Conservation (phyloP, 2,797 vertebrate species). For the Smutsia gigantea region DNA sequence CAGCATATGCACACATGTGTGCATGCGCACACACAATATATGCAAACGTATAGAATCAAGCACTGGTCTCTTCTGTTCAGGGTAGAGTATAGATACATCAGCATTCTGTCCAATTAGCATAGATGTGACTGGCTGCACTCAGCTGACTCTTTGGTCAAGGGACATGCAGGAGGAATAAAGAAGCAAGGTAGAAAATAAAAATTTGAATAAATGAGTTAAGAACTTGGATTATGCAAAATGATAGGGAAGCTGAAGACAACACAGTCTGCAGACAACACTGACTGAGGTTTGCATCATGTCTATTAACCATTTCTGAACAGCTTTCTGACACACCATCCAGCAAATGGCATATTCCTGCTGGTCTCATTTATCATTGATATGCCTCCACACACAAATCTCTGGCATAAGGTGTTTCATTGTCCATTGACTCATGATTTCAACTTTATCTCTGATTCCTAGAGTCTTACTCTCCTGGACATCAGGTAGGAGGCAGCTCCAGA, state of each 20-base stretch:
- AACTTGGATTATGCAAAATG: conserved; percentile 13
- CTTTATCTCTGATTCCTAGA: background rate
- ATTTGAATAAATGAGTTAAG: background rate
- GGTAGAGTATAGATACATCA: background rate
- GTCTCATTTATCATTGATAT: background rate
- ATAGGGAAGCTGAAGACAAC: background rate
- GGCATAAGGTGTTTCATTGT: background rate
- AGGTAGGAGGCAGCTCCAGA: background rate
- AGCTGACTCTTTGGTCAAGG: background rate
- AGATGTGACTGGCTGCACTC: background rate
- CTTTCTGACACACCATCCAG: background rate
- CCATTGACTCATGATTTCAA: conserved; percentile 12
- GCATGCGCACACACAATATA: background rate
- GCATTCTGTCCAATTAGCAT: background rate
- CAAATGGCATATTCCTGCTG: background rate
- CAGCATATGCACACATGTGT: background rate
- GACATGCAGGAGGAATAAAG: background rate
- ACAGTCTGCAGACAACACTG: background rate
- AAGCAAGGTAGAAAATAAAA: conserved; percentile 18
- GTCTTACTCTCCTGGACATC: background rate
- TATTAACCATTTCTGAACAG: background rate
- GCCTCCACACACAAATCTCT: background rate
- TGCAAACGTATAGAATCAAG: background rate
- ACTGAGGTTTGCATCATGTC: background rate
- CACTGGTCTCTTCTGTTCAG: background rate